Base-by-base conservation (phyloP, 2,888 invertebrate species). In the Myathropa florea region DNA sequence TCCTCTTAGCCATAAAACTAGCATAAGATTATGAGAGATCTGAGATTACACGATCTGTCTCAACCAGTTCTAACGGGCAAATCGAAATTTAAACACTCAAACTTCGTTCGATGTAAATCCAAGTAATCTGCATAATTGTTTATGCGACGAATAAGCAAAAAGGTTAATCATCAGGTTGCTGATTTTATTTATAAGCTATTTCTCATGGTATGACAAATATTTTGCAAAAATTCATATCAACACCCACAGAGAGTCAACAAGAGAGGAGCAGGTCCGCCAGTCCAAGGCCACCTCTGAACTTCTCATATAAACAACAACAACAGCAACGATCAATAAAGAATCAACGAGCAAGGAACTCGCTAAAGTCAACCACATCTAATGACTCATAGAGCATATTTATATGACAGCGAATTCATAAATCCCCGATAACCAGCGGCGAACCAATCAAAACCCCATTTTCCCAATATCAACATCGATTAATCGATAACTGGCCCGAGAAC, bases 381-480 rank as follows among this genome's bases (percentile, higher is more conserved):
- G 14, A 9, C 57, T 9, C 46, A 36, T 77, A 3, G 12, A 39
- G 39, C n/a, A 36, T 46, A 71, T 78, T 78, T 64, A 78, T 70
- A 57, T 18, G 39, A 1, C 70, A 57, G n/a, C 39, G 28, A 39
- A 72, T 76, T 71, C 60, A 84, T 80, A 60, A 65, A 71, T 71
- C 23, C 30, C 26, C 64, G 65, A 68, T 53, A 39, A 75, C 61
- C 65, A 60, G 21, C 68, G 21, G n/a, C 4, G 57, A 28, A 26
- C 26, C 12, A 65, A 84, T 75, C 61, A 64, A 83, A 78, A 73
- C 21, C 57, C 23, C 39, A 63, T 63, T 78, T 73, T 57, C 57
- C 18, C 63, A 72, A 71, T 26, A 65, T 53, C 30, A 73, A 36
- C 24, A 63, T 14, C 64, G 26, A 79, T 79, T 64, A 70, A 79